Evolutionary conservation across 2,888 invertebrate genomes (phyloP), one percentile per base, ranked within the genome.

Genomic region (Apotomis turbidana): DNA sequence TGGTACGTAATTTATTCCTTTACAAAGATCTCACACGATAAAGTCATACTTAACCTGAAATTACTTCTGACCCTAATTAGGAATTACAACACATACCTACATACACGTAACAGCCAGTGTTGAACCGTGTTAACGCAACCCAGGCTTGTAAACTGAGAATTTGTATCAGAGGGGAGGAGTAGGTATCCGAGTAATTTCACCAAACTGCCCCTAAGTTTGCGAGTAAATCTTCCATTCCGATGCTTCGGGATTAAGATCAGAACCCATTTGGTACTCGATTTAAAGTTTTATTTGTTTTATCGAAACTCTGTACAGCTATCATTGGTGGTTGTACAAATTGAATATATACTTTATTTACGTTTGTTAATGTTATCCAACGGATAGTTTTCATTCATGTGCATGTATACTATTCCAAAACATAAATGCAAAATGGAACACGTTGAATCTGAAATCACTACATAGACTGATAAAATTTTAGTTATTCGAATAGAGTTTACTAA

Each of bases 141-240:
- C 62, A 41, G 13, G 55, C 15, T 12, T 49, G 58, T 58, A 49
- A 12, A 15, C 49, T 55, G 49, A 5, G 64, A 76, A 76, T 77
- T 78, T 78, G 77, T 78, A 76, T 75, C 70, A 62, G 54, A 61
- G 76, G 74, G 76, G 76, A 75, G 62, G 36, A 67, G 75, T 71
- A 51, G 71, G 72, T 76, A 74, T 71, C 67, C 36, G 63, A 69
- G 68, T 73, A 71, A 77, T 76, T 77, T 78, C 66, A 73, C 73
- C 68, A 74, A 77, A 77, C 75, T 76, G 74, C 72, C 74, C 74
- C 41, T 74, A 78, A 80, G 76, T 80, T 78, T 54, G 59, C 44
- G 74, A 75, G 63, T 78, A 81, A 81, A 81, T 81, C 80, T 79
- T 71, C 55, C 63, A 52, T 46, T 54, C 38, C 41, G 58, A 58